Conservation (phyloP, 2,797 vertebrate genomes). For the Phalloptychus januarius region DNA sequence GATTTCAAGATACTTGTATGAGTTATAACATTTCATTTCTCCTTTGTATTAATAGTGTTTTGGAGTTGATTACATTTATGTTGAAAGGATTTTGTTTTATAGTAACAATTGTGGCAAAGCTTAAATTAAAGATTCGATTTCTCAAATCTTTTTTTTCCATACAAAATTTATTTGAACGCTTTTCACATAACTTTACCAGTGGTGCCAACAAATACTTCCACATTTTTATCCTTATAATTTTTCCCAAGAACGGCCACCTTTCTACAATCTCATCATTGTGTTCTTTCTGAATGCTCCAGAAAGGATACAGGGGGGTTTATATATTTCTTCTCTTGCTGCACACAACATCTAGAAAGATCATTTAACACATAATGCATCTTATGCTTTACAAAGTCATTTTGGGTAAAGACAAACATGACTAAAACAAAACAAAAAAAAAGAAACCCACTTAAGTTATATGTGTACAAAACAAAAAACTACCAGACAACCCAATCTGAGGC, state of each 20-base stretch:
- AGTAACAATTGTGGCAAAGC: not conserved
- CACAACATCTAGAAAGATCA: constrained; percentile 18
- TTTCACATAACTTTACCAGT: not conserved
- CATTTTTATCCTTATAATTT: not conserved
- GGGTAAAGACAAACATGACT: constrained; percentile 20
- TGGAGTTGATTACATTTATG: not conserved
- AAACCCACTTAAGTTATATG: constrained; percentile 29
- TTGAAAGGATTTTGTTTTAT: not conserved
- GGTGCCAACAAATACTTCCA: not conserved
- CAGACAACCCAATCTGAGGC: constrained; percentile 66
- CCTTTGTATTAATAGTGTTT: not conserved
- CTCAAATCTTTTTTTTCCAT: not conserved
- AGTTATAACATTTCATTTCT: not conserved
- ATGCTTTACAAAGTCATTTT: constrained; percentile 33
- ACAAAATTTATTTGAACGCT: not conserved
- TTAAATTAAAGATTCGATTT: not conserved
- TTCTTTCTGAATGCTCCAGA: not conserved
- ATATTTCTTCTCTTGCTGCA: constrained; percentile 14
- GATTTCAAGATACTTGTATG: no score
- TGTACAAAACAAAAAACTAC: constrained; percentile 32
- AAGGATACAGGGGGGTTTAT: not conserved
- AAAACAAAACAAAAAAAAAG: not conserved
- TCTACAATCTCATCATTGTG: constrained; percentile 20
- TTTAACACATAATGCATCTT: constrained; percentile 10
- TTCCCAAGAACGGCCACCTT: not conserved